A percentile compares a stretch with the other conserved stretches of the same genome.
These are phyloP conservation scores for Melanaphis sacchari DNA, from an alignment of 1,140 invertebrate genomes.

Conservation along the genomic window DNA sequence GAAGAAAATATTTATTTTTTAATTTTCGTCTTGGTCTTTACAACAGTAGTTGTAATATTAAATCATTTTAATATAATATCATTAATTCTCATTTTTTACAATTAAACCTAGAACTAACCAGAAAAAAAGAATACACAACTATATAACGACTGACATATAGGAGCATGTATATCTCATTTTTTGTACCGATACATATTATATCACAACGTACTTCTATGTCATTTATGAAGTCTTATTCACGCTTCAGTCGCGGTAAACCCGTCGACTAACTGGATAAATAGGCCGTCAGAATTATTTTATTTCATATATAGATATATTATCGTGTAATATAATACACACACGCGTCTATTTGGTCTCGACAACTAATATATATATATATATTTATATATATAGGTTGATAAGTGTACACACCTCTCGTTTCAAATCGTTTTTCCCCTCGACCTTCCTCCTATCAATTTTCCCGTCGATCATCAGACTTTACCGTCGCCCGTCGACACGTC, in stretches of 20 bases:
- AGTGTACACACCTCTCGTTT: neutral
- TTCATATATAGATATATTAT: neutral
- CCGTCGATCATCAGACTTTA: neutral
- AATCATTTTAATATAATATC: neutral
- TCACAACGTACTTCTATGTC: too few species aligned
- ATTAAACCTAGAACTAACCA: neutral
- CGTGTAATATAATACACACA: neutral
- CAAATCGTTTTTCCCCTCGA: neutral
- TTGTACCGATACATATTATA: too few species aligned
- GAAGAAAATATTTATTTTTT: neutral
- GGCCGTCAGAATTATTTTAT: slow-evolving; percentile 8
- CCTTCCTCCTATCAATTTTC: neutral
- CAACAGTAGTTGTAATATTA: neutral
- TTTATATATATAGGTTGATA: neutral
- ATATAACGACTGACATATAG: too few species aligned
- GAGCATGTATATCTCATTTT: too few species aligned
- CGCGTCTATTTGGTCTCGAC: neutral
- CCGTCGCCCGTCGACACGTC: neutral
- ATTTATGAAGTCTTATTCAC: neutral
- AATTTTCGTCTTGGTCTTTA: neutral
- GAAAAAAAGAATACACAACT: neutral
- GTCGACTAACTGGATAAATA: neutral
- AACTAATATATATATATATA: neutral
- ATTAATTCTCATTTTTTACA: neutral
- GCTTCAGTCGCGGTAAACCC: neutral